Base-by-base conservation (phyloP, 2,113 vertebrate genomes). In the Probosciger aterrimus region DNA sequence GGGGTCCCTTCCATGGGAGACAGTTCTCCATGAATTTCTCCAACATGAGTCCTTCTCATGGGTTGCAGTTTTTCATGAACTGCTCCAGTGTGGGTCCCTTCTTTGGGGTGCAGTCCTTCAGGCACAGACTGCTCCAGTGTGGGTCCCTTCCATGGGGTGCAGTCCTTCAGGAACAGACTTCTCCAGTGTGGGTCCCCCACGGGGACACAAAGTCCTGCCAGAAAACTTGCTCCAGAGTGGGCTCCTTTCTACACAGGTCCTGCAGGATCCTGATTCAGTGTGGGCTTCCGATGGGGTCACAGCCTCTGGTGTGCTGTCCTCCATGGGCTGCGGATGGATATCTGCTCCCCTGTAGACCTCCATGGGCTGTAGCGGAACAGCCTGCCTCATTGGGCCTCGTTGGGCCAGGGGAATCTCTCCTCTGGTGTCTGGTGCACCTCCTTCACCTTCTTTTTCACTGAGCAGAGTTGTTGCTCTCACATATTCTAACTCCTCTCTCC, bases 371-470 rank as follows among this genome's bases (percentile, higher is more conserved):
- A 46, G 14, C 4, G 4, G 7, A 4, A 44, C 46, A 49, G 18
- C 30, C 30, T 76, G 35, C 35, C 8, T 23, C 28, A n/a, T 3
- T 59, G 57, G 20, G 57, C 57, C 22, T n/a, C 20, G 6, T 20
- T 23, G 20, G 33, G 57, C 57, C 57, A 2, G 20, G 9, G 1
- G 30, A 41, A 67, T 67, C 23, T 49, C 18, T 23, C 19, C 47
- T 60, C 30, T 0, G 1, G 18, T 1, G 1, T 24, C 69, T 60
- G 44, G 11, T 23, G 2, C 37, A 60, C 14, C 22, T 75, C 22
- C 44, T 44, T 28, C 11, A 6, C 4, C n/a, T 65, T 18, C 49
- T 74, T 13, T 28, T 52, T 13, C 44, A 44, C 60, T 75, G 69
- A 59, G 57, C 33, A 59, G 22, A 24, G 33, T 15, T 35, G n/a